phyloP scores from a whole-genome alignment of 2,888 invertebrate genomes.

The Gonocerus acuteangulatus region DNA sequence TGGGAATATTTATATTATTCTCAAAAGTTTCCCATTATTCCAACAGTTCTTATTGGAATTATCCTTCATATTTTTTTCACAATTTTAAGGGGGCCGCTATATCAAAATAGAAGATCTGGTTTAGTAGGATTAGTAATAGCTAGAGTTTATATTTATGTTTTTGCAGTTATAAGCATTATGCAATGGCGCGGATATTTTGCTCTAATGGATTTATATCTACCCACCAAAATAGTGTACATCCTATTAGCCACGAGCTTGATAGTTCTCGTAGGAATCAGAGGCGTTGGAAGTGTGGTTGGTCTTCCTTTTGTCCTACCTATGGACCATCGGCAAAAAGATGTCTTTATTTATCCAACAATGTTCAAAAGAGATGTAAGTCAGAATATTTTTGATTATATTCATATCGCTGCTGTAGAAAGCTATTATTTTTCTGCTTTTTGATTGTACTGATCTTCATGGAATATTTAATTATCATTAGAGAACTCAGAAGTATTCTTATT shows the following conservation, averaged over 20 bases:
- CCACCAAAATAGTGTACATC: slow-evolving; percentile 32
- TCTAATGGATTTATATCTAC: slow-evolving; percentile 42
- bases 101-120: slow-evolving; percentile 29
- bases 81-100: slow-evolving; percentile 46
- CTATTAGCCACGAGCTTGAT: slow-evolving; percentile 32
- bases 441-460: too few relatives aligned
- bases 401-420: not conserved
- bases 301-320: slow-evolving; percentile 71
- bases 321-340: slow-evolving; percentile 52
- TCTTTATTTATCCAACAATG: slow-evolving; percentile 73
- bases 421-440: too few relatives aligned
- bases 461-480: too few relatives aligned
- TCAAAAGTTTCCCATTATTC: slow-evolving; percentile 47
- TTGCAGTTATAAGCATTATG: slow-evolving; percentile 47
- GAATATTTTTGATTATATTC: not conserved
- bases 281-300: slow-evolving; percentile 52
- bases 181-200: slow-evolving; percentile 52
- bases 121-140: slow-evolving; percentile 31
- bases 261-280: slow-evolving; percentile 37
- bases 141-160: slow-evolving; percentile 45
- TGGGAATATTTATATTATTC: slow-evolving; percentile 49
- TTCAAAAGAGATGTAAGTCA: slow-evolving; percentile 67
- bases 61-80: slow-evolving; percentile 52
- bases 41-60: slow-evolving; percentile 48
- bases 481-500: too few relatives aligned